phyloP scores from a whole-genome alignment of 2,888 invertebrate species.

The Spisula solida region DNA sequence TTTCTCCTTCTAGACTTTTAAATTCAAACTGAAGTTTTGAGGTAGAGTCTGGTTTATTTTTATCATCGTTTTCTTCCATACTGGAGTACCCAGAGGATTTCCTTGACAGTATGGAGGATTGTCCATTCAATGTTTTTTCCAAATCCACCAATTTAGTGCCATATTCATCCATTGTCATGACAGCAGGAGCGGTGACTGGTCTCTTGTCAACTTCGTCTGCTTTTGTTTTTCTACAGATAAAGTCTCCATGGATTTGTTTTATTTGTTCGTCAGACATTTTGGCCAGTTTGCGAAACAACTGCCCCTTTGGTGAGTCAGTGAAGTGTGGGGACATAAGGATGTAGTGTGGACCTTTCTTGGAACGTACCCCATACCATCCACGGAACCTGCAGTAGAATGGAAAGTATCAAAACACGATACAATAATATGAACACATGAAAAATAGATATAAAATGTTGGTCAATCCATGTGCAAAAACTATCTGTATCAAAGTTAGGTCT shows the following conservation, averaged over 20 bases:
- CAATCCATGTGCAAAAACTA: too few relatives aligned
- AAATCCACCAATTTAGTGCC: conserved; percentile 29
- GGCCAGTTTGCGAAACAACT: conserved; percentile 70
- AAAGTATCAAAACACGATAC: not conserved
- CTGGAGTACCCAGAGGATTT: conserved; percentile 53
- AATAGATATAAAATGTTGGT: too few relatives aligned
- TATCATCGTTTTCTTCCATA: conserved; percentile 46
- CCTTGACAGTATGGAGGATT: conserved; percentile 36
- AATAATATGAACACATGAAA: too few relatives aligned
- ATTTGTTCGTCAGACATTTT: conserved; percentile 72
- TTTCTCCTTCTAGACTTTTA: not conserved
- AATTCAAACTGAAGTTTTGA: conserved; percentile 32
- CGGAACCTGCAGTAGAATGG: conserved; percentile 74
- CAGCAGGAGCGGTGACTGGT: conserved; percentile 76
- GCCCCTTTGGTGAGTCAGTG: conserved; percentile 74
- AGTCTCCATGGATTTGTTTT: conserved; percentile 73
- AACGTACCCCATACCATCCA: conserved; percentile 79
- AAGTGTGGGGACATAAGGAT: conserved; percentile 76
- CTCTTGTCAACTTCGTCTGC: conserved; percentile 62
- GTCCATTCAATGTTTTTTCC: conserved; percentile 37
- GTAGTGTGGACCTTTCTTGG: conserved; percentile 77
- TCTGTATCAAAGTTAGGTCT: too few relatives aligned
- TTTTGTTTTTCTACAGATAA: conserved; percentile 73
- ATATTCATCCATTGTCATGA: conserved; percentile 54
- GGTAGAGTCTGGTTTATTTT: not conserved